Evolutionary conservation across 92 coral and sea anemone species (phyloP), one percentile per base, ranked within the genome.

Genomic region (Phenganax marumi): DNA sequence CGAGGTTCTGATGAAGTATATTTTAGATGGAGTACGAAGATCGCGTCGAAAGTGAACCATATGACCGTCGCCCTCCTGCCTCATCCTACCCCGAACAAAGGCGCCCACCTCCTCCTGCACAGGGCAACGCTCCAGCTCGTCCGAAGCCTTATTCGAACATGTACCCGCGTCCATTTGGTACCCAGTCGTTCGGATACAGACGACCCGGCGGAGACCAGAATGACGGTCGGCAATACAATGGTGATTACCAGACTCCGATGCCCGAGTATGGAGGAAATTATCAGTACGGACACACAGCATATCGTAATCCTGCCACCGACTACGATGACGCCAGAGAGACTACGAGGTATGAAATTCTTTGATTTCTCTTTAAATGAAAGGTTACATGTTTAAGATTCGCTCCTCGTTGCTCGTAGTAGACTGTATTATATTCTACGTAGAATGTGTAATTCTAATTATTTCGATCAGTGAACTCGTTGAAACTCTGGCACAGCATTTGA

Each of bases 161-260:
- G 58, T 61, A 78, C 53, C 72, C 83, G 11, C 83, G 83, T 12
- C 83, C 83, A 22, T 78, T 78, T 64, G 83, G 83, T 10, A 78
- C 83, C 55, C 83, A 78, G 12, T 78, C 83, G 25, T 78, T 72
- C 73, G 83, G 63, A 16, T 61, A 58, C 83, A 71, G 83, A 43
- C 83, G 83, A 57, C 48, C 83, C 9, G 22, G 72, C 21, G 19
- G 55, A 39, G 83, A 78, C 51, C 49, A 78, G 13, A 14, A 47
- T 58, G 83, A 78, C 25, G 73, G 73, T 25, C 83, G 73, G 60
- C 83, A 61, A 8, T 78, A 78, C 83, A 78, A 78, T 23, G 83
- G 68, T 26, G 83, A 50, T 6, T 78, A 78, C 83, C 83, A 78
- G 47, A 50, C 10, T 14, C 83, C 83, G 0, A 58, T 78, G 9